phyloP scores from a whole-genome alignment of 2,888 invertebrate species.

The Drosophila falleni region DNA sequence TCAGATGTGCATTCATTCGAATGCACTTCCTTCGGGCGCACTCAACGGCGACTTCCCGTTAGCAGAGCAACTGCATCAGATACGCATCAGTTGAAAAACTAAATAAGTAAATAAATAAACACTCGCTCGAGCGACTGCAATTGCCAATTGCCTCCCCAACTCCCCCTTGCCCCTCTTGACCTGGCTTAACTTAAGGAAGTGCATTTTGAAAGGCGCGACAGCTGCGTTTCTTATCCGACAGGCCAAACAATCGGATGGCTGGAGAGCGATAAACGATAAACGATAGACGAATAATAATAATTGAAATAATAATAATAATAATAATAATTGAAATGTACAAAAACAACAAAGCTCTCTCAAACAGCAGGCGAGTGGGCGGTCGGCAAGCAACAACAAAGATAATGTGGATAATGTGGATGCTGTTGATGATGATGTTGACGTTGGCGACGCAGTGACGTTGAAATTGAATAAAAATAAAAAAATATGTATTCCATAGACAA shows the following conservation, averaged over 20 bases:
- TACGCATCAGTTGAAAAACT: conserved; percentile 74
- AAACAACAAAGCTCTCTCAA: conserved; percentile 25
- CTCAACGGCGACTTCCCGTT: conserved; percentile 78
- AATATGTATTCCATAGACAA: conserved; percentile 60
- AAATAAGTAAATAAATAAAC: conserved; percentile 66
- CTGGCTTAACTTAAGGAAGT: conserved; percentile 60
- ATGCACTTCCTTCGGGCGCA: conserved; percentile 77
- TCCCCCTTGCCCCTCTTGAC: background rate
- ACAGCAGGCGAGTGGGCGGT: conserved; percentile 6
- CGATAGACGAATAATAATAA: background rate
- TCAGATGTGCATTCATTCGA: conserved; percentile 81
- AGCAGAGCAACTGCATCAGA: conserved; percentile 44
- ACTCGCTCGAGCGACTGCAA: conserved; percentile 39
- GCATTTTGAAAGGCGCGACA: conserved; percentile 67
- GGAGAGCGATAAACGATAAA: conserved; percentile 52
- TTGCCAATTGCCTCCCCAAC: conserved; percentile 42
- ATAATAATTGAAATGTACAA: conserved; percentile 67
- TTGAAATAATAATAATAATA: too few relatives aligned
- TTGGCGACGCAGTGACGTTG: conserved; percentile 68
- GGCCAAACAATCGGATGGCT: conserved; percentile 60
- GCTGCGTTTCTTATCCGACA: conserved; percentile 73
- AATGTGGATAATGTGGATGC: conserved; percentile 13
- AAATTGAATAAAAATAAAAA: conserved; percentile 66
- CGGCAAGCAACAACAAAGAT: conserved; percentile 18
- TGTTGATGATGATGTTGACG: conserved; percentile 33